Percentiles rank a stretch among this genome's conserved stretches.
Conservation (phyloP, 2,888 invertebrate species). For the Agapostemon virescens region DNA sequence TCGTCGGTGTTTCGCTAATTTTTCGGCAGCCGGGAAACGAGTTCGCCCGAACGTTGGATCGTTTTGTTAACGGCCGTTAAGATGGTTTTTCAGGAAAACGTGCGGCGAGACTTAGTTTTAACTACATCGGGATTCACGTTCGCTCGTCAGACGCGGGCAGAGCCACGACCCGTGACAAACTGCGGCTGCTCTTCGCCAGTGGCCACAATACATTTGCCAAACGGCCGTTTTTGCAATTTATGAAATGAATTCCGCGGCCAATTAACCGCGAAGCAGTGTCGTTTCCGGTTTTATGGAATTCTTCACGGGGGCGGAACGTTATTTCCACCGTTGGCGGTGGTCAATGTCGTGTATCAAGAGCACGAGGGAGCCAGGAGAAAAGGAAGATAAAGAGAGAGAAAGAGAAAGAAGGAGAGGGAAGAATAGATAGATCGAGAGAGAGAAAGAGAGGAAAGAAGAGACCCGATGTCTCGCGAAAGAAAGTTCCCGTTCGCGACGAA, state of each 20-base stretch:
- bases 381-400: not conserved
- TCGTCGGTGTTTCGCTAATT: too few species aligned
- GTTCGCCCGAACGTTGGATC: not conserved
- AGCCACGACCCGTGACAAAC: slow-evolving; percentile 12
- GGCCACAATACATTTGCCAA: slow-evolving; percentile 19
- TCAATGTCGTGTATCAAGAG: slow-evolving; percentile 40
- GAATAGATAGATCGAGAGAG: not conserved
- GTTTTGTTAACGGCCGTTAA: not conserved
- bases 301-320: not conserved
- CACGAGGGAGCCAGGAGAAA: not conserved
- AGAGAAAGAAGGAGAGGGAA: not conserved
- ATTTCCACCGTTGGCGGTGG: slow-evolving; percentile 23
- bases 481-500: slow-evolving; percentile 47
- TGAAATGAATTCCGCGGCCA: slow-evolving; percentile 23
- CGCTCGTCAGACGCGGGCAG: not conserved
- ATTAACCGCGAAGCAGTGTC: slow-evolving; percentile 32
- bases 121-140: not conserved
- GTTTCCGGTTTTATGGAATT: slow-evolving; percentile 12
- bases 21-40: not conserved
- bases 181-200: not conserved
- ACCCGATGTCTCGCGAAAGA: slow-evolving; percentile 24
- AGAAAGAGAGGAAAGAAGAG: not conserved
- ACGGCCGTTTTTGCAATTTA: slow-evolving; percentile 34
- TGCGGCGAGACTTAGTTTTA: slow-evolving; percentile 1
- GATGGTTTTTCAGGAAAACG: not conserved